Evolutionary conservation across 2,113 vertebrate species (phyloP).

Genomic region (Chlorodrepanis virens): DNA sequence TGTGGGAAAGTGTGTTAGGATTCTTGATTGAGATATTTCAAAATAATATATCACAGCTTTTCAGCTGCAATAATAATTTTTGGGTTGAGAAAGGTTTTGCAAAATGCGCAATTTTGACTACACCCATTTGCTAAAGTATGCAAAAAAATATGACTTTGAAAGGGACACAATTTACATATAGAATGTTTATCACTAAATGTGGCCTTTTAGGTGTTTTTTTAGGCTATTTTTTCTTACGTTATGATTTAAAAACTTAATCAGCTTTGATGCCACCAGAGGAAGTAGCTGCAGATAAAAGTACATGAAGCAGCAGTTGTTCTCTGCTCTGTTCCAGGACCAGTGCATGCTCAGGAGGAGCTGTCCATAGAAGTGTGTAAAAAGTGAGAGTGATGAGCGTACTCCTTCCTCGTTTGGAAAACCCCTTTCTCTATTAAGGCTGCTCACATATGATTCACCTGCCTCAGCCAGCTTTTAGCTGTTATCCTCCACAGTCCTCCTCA

Average conservation of each 20-base stretch:
- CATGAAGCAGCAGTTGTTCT: background rate
- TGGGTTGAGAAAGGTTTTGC: background rate
- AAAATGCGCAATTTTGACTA: background rate
- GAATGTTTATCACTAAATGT: background rate
- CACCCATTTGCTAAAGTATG: background rate
- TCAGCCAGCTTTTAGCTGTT: background rate
- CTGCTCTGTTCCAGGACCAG: background rate
- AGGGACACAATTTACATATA: background rate
- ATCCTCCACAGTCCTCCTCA: background rate
- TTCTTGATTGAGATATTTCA: background rate
- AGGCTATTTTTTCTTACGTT: background rate
- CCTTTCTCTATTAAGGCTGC: background rate
- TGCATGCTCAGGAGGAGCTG: background rate
- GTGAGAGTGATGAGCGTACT: constrained; percentile 13
- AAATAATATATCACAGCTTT: background rate
- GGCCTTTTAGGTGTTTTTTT: constrained; percentile 26
- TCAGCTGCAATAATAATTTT: background rate
- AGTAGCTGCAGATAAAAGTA: background rate
- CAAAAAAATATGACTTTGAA: background rate
- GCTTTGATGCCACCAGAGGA: background rate
- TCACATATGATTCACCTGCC: background rate
- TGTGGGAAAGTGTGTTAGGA: background rate
- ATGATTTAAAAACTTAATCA: background rate
- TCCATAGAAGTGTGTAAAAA: background rate
- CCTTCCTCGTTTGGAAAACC: constrained; percentile 2